phyloP scores from a whole-genome alignment of 2,113 vertebrate genomes.

The Canis aureus region DNA sequence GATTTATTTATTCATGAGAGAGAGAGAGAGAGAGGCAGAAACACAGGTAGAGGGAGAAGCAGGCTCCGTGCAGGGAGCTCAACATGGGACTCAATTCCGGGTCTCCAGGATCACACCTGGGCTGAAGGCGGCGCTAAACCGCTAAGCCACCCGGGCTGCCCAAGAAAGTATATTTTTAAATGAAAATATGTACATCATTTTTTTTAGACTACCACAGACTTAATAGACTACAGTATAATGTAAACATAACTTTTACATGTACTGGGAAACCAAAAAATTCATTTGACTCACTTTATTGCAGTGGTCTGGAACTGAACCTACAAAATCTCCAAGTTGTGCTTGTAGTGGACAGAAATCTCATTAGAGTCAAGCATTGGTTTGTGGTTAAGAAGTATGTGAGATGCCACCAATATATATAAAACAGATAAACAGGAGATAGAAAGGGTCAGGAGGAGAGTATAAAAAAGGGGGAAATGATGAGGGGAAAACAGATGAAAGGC shows the following conservation, averaged over 20 bases:
- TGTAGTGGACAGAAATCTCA: neutral
- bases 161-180: neutral
- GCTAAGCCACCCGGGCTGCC: no score
- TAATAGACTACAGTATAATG: neutral
- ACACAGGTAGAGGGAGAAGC: no score
- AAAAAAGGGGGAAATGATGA: neutral
- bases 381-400: neutral
- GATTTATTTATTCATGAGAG: no score
- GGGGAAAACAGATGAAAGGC: neutral
- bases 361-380: neutral
- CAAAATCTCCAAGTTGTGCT: neutral
- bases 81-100: no score
- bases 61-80: no score
- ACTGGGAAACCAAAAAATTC: neutral
- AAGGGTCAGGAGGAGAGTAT: neutral
- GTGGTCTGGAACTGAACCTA: neutral
- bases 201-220: neutral
- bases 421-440: neutral
- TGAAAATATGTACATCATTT: neutral
- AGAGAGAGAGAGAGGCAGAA: no score
- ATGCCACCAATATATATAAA: conserved; percentile 39
- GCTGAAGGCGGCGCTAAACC: no score
- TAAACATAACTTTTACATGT: neutral
- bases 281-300: neutral
- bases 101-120: no score